Evolutionary conservation across 2,888 invertebrate genomes (phyloP), one percentile per base, ranked within the genome.

Genomic region (Phaonia tiefii): DNA sequence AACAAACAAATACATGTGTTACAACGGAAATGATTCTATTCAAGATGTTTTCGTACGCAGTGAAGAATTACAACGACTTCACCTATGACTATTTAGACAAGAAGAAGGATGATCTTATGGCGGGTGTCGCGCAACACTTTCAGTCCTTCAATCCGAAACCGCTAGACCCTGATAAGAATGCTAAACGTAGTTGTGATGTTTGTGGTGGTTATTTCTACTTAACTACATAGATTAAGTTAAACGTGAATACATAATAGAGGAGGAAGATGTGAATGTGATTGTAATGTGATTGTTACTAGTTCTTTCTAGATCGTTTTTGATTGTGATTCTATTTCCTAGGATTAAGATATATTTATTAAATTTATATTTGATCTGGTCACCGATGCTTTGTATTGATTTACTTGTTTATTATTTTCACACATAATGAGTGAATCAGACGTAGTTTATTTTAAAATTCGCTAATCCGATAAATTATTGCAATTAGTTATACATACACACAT

Each of bases 21-120:
- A 84, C 89, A 2, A 88, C 89, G 0, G 88, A 88, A 37, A 83
- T 85, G 17, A 84, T 88, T 2, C 81, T 88, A 13, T 88, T 84
- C 69, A 86, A 86, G 72, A 85, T 88, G n/a, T 73, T 87, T 31
- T 84, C 84, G 81, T 80, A 85, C 65, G 86, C 85, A 46, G 72
- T 88, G 60, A 81, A 73, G 17, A 86, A 82, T 1, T 88, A 86
- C 65, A 77, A 83, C 13, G 69, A 82, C 58, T 85, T 84, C 39
- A 73, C 79, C 0, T 83, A 67, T n/a, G 84, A 86, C 0, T 83
- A 83, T 31, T 75, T 88, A 10, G 82, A 84, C 46, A 80, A 39
- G 13, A 81, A 79, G 46, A 78, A 60, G 37, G 56, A 26, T 44
- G 83, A 85, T 46, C 83, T 85, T 31, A 37, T 84, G 7, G 13